phyloP scores from a whole-genome alignment of 2,888 invertebrate species.

The Melolontha melolontha region DNA sequence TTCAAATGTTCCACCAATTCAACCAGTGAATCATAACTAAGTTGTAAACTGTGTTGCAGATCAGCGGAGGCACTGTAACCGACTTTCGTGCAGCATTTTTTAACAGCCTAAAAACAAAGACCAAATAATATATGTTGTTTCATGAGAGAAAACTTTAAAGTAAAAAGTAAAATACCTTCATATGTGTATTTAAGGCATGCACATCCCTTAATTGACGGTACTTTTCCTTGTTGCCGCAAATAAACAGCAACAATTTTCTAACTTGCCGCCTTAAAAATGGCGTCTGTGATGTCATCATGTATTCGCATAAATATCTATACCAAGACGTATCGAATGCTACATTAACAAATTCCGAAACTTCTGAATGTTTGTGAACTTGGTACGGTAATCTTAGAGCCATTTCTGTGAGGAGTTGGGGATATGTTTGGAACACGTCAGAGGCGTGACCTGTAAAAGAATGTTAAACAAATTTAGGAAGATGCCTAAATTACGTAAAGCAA shows the following conservation, averaged over 20 bases:
- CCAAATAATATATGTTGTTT: neutral
- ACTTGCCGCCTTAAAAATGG: slow-evolving; percentile 90
- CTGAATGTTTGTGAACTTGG: slow-evolving; percentile 88
- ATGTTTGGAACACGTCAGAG: slow-evolving; percentile 93
- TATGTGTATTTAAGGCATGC: slow-evolving; percentile 91
- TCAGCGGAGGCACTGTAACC: slow-evolving; percentile 67
- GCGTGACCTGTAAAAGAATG: slow-evolving; percentile 74
- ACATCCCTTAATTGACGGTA: slow-evolving; percentile 94
- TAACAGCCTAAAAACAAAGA: slow-evolving; percentile 64
- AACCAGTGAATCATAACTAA: slow-evolving; percentile 92
- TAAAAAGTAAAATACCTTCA: slow-evolving; percentile 77
- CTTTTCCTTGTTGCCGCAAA: slow-evolving; percentile 95
- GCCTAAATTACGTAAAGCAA: no score
- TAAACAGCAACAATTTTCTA: slow-evolving; percentile 89
- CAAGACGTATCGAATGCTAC: slow-evolving; percentile 73
- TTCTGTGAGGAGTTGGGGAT: slow-evolving; percentile 94
- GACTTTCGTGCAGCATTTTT: slow-evolving; percentile 69
- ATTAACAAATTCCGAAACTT: slow-evolving; percentile 65
- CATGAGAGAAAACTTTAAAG: neutral
- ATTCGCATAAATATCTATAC: slow-evolving; percentile 89
- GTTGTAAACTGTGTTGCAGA: slow-evolving; percentile 67
- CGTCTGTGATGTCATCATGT: slow-evolving; percentile 95
- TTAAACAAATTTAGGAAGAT: no score
- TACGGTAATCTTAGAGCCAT: slow-evolving; percentile 94
- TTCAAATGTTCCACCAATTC: slow-evolving; percentile 95